phyloP scores from a whole-genome alignment of 2,888 invertebrate species.

The Acanthacorydalis orientalis region DNA sequence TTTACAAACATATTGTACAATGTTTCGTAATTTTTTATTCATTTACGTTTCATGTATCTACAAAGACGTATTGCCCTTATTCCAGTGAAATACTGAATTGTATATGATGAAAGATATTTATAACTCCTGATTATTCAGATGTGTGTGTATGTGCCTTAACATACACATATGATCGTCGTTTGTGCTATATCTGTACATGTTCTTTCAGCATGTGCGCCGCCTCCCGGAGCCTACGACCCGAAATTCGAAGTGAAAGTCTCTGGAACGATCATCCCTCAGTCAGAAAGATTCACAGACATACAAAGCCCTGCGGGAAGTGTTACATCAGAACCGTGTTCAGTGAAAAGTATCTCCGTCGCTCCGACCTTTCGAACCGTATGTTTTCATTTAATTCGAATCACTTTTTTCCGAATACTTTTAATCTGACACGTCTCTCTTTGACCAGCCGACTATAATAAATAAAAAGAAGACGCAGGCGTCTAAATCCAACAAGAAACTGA shows the following conservation, averaged over 20 bases:
- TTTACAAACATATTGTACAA: too few species aligned
- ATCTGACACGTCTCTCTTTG: not conserved
- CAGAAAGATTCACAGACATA: conserved; percentile 22
- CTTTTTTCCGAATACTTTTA: not conserved
- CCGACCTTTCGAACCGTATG: conserved; percentile 1
- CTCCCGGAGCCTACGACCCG: conserved; percentile 33
- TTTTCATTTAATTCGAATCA: not conserved
- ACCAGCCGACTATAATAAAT: not conserved
- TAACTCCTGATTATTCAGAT: too few species aligned
- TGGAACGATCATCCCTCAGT: conserved; percentile 23
- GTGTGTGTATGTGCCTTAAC: too few species aligned
- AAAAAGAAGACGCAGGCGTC: not conserved
- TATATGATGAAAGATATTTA: not conserved
- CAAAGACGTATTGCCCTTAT: too few species aligned
- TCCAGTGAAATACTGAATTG: conserved; percentile 1
- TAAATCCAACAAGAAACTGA: not conserved
- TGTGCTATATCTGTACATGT: too few species aligned
- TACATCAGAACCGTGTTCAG: conserved; percentile 13
- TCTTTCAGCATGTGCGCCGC: conserved; percentile 29
- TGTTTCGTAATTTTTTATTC: too few species aligned
- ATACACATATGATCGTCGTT: too few species aligned
- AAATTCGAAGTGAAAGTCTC: conserved; percentile 25
- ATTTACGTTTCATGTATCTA: too few species aligned
- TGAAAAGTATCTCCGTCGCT: conserved; percentile 6
- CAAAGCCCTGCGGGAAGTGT: conserved; percentile 20